These are phyloP conservation scores for Chrysomela aeneicollis DNA, from an alignment of 2,888 invertebrate genomes.

Conservation along the genomic window DNA sequence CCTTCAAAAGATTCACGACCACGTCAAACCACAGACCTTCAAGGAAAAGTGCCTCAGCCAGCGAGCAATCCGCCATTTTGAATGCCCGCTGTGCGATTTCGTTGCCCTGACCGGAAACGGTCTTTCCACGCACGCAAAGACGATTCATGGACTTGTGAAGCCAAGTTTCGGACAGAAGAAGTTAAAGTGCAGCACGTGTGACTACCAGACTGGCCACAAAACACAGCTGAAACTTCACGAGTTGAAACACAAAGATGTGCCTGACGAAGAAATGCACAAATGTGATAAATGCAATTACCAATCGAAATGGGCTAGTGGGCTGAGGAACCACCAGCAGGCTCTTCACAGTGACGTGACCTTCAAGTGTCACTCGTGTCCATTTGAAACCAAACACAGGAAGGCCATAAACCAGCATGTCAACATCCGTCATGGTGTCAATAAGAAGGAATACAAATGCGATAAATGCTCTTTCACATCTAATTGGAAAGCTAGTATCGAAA, in stretches of 20 bases:
- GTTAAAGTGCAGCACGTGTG: background rate
- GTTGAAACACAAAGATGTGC: background rate
- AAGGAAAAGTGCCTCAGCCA: background rate
- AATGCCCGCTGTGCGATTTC: too few species aligned
- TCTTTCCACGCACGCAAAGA: background rate
- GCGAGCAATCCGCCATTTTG: too few species aligned
- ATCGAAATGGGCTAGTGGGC: background rate
- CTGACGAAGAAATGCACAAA: constrained; percentile 6
- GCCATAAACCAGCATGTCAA: background rate
- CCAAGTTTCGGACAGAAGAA: background rate
- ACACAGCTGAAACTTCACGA: background rate
- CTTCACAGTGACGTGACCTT: background rate
- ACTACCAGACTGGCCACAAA: background rate
- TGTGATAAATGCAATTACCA: constrained; percentile 5
- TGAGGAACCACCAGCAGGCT: background rate
- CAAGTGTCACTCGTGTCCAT: constrained; percentile 6
- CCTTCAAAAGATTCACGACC: background rate
- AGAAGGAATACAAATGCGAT: constrained; percentile 2
- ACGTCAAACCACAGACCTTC: background rate
- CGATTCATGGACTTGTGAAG: background rate
- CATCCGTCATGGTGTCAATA: background rate
- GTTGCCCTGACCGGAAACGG: too few species aligned
- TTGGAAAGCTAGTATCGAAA: background rate
- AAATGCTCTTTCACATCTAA: constrained; percentile 1
- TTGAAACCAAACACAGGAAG: constrained; percentile 1